Percentiles rank a stretch among this genome's conserved stretches.
These are phyloP conservation scores for Drosophila neonasuta DNA, from an alignment of 2,888 invertebrate genomes.

Conservation along the genomic window DNA sequence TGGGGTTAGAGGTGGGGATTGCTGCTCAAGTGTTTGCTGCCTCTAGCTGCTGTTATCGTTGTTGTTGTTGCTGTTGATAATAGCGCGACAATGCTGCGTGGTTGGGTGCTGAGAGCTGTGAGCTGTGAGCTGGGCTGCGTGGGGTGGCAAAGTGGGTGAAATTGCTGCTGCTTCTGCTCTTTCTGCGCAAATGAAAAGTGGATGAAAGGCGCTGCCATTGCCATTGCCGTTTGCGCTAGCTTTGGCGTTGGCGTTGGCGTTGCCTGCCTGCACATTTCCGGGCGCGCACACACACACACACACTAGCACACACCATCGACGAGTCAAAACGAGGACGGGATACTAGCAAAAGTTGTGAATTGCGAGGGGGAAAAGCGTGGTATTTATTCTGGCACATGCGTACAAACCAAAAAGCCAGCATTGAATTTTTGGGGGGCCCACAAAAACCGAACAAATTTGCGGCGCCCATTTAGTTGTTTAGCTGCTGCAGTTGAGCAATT, in stretches of 20 bases:
- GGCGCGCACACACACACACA: slow-evolving; percentile 41
- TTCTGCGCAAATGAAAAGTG: slow-evolving; percentile 77
- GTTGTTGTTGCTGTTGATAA: slow-evolving; percentile 41
- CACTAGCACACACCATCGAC: slow-evolving; percentile 18
- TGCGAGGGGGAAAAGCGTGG: slow-evolving; percentile 2
- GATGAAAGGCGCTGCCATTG: slow-evolving; percentile 67
- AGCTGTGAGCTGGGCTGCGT: not conserved
- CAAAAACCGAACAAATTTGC: slow-evolving; percentile 27
- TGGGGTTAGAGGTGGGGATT: slow-evolving; percentile 25
- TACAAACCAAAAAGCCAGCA: slow-evolving; percentile 38
- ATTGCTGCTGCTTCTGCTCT: slow-evolving; percentile 5
- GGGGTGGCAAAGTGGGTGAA: slow-evolving; percentile 8
- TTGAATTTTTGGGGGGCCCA: slow-evolving; percentile 10
- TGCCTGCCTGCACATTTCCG: slow-evolving; percentile 67
- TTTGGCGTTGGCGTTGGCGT: slow-evolving; percentile 3
- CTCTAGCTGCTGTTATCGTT: slow-evolving; percentile 35
- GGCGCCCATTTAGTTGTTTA: slow-evolving; percentile 26
- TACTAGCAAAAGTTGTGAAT: slow-evolving; percentile 12
- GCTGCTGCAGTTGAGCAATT: slow-evolving; percentile 35
- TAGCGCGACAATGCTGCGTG: slow-evolving; percentile 44
- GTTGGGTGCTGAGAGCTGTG: slow-evolving; percentile 12
- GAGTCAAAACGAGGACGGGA: slow-evolving; percentile 67
- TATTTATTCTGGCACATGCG: slow-evolving; percentile 66
- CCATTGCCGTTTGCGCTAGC: slow-evolving; percentile 35
- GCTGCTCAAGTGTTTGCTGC: slow-evolving; percentile 37